Base-by-base conservation (phyloP, 1,140 invertebrate species). In the Drosophila baimaii region DNA sequence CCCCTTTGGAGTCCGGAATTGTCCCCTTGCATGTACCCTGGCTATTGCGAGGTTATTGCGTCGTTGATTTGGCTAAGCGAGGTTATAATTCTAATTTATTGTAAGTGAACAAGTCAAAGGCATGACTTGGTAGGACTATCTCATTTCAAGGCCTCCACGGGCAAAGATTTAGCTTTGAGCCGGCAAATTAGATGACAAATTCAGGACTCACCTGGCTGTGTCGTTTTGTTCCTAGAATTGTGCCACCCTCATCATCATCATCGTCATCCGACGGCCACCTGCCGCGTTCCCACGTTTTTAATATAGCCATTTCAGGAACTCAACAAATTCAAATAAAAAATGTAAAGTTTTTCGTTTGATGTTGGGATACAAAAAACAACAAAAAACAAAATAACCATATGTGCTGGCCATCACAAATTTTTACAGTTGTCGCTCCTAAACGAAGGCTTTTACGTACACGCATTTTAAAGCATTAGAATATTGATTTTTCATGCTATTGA, bases 21-120 rank as follows among this genome's bases (percentile, higher is more conserved):
- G 81, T 77, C 78, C 82, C 63, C 77, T 88, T 78, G 83, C 83
- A 88, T 86, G 83, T 73, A 54, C 63, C 31, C 58, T 29, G 64
- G 64, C 83, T 77, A 86, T 86, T 76, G 81, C 52, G 59, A 31
- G 56, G 58, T 83, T 88, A 86, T 89, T 86, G 79, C 84, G 83
- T 86, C 79, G 83, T 86, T 89, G 84, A 86, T 86, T 86, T 89
- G 79, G 79, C 83, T 83, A 86, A 88, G 70, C 71, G 83, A 74
- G 81, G 86, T 79, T 89, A 80, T 83, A 86, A 86, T 89, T 86
- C 76, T 79, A 83, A 86, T 88, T 88, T 88, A 89, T 89, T 61
- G 58, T 66, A 81, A 86, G 66, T 77, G 70, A 79, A 82, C 64
- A 86, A 78, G 69, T 78, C 66, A 63, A 49, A 59, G 62, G 71